Percentiles rank a stretch among this genome's conserved stretches.
Conservation (phyloP, 2,113 vertebrate species). For the Progne subis region DNA sequence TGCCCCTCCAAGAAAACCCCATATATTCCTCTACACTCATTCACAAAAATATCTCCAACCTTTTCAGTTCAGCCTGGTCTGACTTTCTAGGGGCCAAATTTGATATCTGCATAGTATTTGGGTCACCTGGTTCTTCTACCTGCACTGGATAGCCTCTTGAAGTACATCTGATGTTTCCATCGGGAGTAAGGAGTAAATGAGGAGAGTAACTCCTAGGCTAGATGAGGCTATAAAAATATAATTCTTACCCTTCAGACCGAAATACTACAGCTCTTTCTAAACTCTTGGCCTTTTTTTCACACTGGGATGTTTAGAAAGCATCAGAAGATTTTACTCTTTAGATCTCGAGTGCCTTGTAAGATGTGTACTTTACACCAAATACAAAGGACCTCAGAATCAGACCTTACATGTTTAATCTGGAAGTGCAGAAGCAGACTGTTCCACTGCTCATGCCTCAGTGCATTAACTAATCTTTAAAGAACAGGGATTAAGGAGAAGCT, state of each 20-base stretch:
- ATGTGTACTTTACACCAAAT: background rate
- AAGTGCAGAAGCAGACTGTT: background rate
- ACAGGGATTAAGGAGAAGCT: constrained; percentile 26
- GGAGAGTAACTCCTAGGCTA: background rate
- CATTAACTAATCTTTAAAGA: constrained; percentile 46
- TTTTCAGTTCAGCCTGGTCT: background rate
- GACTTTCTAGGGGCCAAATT: background rate
- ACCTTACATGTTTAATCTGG: background rate
- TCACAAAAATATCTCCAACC: background rate
- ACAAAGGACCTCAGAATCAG: background rate
- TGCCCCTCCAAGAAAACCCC: background rate
- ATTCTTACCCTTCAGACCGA: background rate
- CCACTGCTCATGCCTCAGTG: constrained; percentile 10
- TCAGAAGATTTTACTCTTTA: background rate
- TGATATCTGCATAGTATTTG: background rate
- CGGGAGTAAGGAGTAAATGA: background rate
- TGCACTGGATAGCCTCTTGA: background rate
- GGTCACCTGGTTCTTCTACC: background rate
- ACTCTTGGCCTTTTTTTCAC: background rate
- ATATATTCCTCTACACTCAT: background rate
- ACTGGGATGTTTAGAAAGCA: background rate
- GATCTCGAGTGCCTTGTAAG: background rate
- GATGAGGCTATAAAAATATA: background rate
- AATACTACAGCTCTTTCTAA: background rate
- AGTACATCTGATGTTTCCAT: background rate